A percentile compares a stretch with the other conserved stretches of the same genome.
Evolutionary conservation across 2,888 invertebrate genomes (phyloP).

Genomic region (Polydesmus complanatus): DNA sequence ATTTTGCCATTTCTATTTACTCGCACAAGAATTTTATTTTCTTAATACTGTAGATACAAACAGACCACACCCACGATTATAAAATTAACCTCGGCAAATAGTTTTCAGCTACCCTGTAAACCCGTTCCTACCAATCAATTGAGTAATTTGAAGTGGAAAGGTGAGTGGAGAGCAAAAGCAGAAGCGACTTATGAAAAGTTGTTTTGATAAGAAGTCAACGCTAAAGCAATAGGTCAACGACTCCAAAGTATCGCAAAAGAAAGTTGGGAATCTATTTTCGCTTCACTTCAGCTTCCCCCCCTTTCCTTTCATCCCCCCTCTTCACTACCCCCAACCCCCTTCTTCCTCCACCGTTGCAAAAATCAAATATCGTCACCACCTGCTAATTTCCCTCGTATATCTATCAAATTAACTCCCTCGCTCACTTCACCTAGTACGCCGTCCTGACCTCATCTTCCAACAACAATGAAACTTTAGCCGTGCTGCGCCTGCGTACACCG

Average conservation of each 20-base stretch:
- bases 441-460: not conserved
- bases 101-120: not conserved
- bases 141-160: not conserved
- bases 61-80: no score
- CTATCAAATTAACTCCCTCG: not conserved
- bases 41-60: no score
- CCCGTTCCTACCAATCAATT: not conserved
- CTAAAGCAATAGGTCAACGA: not conserved
- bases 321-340: no score
- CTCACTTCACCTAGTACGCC: not conserved
- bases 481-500: not conserved
- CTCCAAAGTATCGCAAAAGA: not conserved
- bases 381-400: not conserved
- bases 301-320: no score
- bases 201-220: not conserved
- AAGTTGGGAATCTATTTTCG: not conserved
- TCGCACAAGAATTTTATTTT: no score
- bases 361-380: not conserved
- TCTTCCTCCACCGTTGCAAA: no score
- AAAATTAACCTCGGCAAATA: no score
- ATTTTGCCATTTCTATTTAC: no score
- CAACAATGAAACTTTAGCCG: not conserved
- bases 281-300: no score
- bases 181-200: not conserved
- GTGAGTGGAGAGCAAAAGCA: not conserved